Conservation (phyloP, 2,888 invertebrate genomes). For the Adela reaumurella region DNA sequence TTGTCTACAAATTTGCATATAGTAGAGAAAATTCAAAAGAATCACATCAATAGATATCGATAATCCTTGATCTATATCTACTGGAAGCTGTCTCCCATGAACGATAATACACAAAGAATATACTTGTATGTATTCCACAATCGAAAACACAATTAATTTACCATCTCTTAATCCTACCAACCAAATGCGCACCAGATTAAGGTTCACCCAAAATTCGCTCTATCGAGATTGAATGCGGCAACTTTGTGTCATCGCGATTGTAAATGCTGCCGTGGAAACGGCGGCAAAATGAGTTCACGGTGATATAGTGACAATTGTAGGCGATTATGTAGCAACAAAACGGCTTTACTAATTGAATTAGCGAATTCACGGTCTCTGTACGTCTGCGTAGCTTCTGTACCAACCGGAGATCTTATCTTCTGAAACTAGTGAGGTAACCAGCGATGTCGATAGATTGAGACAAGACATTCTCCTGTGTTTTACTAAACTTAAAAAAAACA, state of each 20-base stretch:
- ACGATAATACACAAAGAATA: background rate
- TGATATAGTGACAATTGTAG: too few relatives aligned
- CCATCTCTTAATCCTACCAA: conserved; percentile 13
- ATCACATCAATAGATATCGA: background rate
- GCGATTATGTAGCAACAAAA: background rate
- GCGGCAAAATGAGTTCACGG: background rate
- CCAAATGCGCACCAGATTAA: conserved; percentile 40
- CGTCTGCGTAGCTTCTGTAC: background rate
- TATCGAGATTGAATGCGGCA: conserved; percentile 26
- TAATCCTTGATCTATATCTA: background rate
- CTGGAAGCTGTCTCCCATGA: background rate
- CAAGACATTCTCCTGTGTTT: too few relatives aligned
- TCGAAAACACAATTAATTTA: background rate
- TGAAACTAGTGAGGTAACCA: background rate
- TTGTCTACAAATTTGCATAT: too few relatives aligned
- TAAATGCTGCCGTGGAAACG: background rate
- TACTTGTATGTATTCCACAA: background rate
- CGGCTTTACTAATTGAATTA: background rate
- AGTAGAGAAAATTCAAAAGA: too few relatives aligned
- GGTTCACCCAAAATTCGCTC: conserved; percentile 30
- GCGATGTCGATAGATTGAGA: too few relatives aligned
- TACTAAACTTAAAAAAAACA: too few relatives aligned
- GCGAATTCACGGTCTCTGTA: background rate
- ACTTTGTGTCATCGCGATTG: too few relatives aligned
- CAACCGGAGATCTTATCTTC: background rate